Conservation (phyloP, 2,888 invertebrate species). For the Unio pictorum region DNA sequence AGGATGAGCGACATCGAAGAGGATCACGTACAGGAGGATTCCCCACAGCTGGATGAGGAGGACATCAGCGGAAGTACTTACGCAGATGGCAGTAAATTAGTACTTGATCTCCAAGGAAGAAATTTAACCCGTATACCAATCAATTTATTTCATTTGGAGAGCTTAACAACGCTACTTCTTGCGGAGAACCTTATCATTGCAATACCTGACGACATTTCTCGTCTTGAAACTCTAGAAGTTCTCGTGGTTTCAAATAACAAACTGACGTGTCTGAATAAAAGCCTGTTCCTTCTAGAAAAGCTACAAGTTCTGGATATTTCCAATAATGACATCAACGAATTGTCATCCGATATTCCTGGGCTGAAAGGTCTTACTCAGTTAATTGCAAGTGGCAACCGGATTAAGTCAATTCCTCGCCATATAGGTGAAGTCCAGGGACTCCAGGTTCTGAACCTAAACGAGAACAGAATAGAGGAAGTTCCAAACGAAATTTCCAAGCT, state of each 20-base stretch:
- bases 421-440: slow-evolving; percentile 51
- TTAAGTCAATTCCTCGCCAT: slow-evolving; percentile 51
- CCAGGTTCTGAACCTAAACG: slow-evolving; percentile 53
- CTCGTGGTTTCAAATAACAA: slow-evolving; percentile 55
- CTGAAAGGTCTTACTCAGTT: slow-evolving; percentile 51
- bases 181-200: slow-evolving; percentile 55
- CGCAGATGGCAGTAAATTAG: slow-evolving; percentile 41
- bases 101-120: slow-evolving; percentile 46
- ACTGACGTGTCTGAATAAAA: slow-evolving; percentile 44
- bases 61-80: slow-evolving; percentile 41
- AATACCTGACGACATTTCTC: slow-evolving; percentile 53
- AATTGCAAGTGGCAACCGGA: slow-evolving; percentile 51
- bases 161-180: slow-evolving; percentile 53
- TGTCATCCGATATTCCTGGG: slow-evolving; percentile 50
- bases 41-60: slow-evolving; percentile 25
- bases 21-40: slow-evolving; percentile 20
- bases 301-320: slow-evolving; percentile 58
- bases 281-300: slow-evolving; percentile 45
- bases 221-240: slow-evolving; percentile 50
- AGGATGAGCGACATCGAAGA: slow-evolving; percentile 3
- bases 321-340: slow-evolving; percentile 55
- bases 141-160: slow-evolving; percentile 37
- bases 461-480: slow-evolving; percentile 55
- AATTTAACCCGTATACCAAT: slow-evolving; percentile 42
- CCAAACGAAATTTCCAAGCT: slow-evolving; percentile 55